These are phyloP conservation scores for Cyclophora albipunctata DNA, from an alignment of 2,888 invertebrate genomes.

Conservation along the genomic window DNA sequence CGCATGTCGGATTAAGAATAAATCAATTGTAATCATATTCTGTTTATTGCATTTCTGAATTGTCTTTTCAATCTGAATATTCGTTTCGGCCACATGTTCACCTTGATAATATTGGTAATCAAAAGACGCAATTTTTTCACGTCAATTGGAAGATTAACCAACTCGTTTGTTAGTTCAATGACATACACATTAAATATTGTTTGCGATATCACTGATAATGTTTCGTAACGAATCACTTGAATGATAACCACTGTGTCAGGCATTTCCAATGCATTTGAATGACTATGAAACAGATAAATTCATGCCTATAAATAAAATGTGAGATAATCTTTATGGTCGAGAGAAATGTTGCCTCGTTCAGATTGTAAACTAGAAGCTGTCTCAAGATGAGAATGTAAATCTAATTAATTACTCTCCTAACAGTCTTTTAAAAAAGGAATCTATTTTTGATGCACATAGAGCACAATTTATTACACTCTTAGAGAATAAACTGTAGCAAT, in stretches of 20 bases:
- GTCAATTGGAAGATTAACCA: background rate
- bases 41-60: conserved; percentile 25
- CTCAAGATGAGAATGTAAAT: too few relatives aligned
- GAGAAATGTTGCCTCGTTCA: background rate
- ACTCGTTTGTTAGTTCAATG: conserved; percentile 7
- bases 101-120: background rate
- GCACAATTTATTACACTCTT: too few relatives aligned
- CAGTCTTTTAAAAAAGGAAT: too few relatives aligned
- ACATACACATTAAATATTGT: conserved; percentile 11
- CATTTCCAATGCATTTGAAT: conserved; percentile 17
- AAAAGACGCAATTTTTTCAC: background rate
- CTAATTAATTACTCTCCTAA: too few relatives aligned
- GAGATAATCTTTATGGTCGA: too few relatives aligned
- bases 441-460: too few relatives aligned
- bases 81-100: conserved; percentile 22
- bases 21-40: conserved; percentile 51
- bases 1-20: conserved; percentile 58
- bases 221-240: conserved; percentile 14
- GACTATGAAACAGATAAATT: conserved; percentile 3
- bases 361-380: background rate
- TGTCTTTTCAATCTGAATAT: conserved; percentile 38
- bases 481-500: too few relatives aligned
- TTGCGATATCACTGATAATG: conserved; percentile 12
- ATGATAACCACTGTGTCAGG: conserved; percentile 10
- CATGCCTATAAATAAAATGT: background rate